Evolutionary conservation across 2,113 vertebrate species (phyloP), one percentile per base, ranked within the genome.

Genomic region (Tragelaphus strepsiceros): DNA sequence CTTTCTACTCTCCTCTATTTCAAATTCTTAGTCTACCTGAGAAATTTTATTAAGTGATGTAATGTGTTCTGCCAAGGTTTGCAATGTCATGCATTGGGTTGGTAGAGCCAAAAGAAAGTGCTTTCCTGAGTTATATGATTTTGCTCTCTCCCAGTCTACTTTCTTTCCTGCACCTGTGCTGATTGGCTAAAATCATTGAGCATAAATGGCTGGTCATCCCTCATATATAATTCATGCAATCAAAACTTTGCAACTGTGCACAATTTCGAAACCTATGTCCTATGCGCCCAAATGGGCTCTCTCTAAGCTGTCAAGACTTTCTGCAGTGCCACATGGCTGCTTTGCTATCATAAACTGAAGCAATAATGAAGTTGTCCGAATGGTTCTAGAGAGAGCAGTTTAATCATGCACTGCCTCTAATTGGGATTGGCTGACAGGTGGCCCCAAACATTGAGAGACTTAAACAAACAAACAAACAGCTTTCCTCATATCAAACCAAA

Each of bases 181-280:
- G 95, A 98, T 97, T 94, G 96, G 39, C 91, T 98, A 83, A 88
- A 28, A 64, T 92, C 80, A 95, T 39, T 91, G 77, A 97, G 89
- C 67, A 94, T 56, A 77, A 84, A 80, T 90, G 96, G 54, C 95
- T 98, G 98, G 98, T 97, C 98, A 98, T 91, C 83, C 90, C 88
- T 98, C 95, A 98, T 99, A 98, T 96, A 98, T 98, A 99, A 99
- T 99, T 98, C 98, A 99, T 98, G 97, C 82, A 99, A 99, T 99
- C 98, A 99, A 97, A 99, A 98, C 91, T 98, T 98, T 99, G 97
- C 96, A 94, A 98, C 96, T 97, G 93, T 97, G 96, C 53, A 98
- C 98, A 98, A 98, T 98, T 99, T 97, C 81, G 35, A 97, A 89
- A 97, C 97, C 94, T 94, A 89, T 98, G 97, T 98, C 97, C 97